phyloP scores from a whole-genome alignment of 2,888 invertebrate species.

The Argyresthia goedartella region DNA sequence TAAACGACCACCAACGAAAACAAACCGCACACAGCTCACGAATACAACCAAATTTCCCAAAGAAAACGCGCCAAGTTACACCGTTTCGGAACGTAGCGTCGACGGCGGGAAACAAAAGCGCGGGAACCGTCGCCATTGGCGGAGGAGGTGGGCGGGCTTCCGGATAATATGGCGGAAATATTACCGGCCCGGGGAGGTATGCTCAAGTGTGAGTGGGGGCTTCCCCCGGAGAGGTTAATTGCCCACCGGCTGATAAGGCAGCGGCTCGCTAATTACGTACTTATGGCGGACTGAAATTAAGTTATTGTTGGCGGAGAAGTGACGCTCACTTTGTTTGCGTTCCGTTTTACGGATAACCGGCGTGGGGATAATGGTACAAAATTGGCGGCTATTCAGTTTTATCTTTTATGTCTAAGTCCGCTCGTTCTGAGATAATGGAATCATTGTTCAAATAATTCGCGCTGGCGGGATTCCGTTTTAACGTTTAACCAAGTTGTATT shows the following conservation, averaged over 20 bases:
- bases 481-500: slow-evolving; percentile 54
- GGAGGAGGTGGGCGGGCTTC: slow-evolving; percentile 64
- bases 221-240: slow-evolving; percentile 61
- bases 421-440: slow-evolving; percentile 51
- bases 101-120: slow-evolving; percentile 66
- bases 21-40: slow-evolving; percentile 51
- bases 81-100: slow-evolving; percentile 58
- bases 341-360: slow-evolving; percentile 65
- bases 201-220: slow-evolving; percentile 47
- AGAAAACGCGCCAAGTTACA: slow-evolving; percentile 58
- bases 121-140: slow-evolving; percentile 63
- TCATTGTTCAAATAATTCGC: slow-evolving; percentile 46
- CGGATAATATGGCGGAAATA: slow-evolving; percentile 69
- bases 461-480: slow-evolving; percentile 51
- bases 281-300: slow-evolving; percentile 70
- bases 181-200: slow-evolving; percentile 63
- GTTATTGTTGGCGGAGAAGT: slow-evolving; percentile 66
- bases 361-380: slow-evolving; percentile 61
- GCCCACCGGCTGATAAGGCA: slow-evolving; percentile 69
- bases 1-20: slow-evolving; percentile 56
- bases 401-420: slow-evolving; percentile 31
- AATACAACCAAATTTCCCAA: slow-evolving; percentile 64
- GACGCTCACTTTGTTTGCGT: slow-evolving; percentile 68
- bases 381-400: slow-evolving; percentile 62
- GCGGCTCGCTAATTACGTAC: slow-evolving; percentile 70